Conservation (phyloP, 2,113 vertebrate species). For the Apistogramma diplotaenia region DNA sequence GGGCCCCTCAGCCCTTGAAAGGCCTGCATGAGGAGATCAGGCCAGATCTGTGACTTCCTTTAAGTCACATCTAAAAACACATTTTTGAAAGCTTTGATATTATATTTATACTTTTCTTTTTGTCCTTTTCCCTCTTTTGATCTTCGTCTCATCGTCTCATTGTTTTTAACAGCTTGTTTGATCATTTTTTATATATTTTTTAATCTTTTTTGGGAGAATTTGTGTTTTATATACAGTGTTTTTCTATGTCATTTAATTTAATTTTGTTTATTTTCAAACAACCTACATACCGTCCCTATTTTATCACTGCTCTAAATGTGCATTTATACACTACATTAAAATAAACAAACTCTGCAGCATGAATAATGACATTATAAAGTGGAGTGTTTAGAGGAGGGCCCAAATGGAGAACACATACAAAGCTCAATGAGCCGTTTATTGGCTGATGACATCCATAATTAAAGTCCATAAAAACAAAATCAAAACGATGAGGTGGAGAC, state of each 20-base stretch:
- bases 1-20: not conserved
- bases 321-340: not conserved
- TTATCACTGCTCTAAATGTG: not conserved
- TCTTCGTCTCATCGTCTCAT: not conserved
- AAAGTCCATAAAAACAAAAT: not conserved
- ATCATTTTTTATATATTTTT: not conserved
- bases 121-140: not conserved
- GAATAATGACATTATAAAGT: not conserved
- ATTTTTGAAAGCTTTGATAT: not conserved
- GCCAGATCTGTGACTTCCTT: too few relatives aligned
- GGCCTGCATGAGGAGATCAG: not conserved
- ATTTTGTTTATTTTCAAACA: not conserved
- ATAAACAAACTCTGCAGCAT: not conserved
- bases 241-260: not conserved
- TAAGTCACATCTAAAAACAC: not conserved
- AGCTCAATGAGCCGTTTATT: not conserved
- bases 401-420: not conserved
- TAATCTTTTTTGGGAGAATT: not conserved
- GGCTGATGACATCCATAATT: not conserved
- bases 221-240: not conserved
- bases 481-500: too few relatives aligned
- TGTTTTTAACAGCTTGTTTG: not conserved
- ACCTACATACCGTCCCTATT: not conserved
- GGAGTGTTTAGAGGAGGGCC: not conserved
- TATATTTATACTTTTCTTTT: too few relatives aligned